Conservation (phyloP, 2,113 vertebrate genomes). For the Brachyhypopomus occidentalis region DNA sequence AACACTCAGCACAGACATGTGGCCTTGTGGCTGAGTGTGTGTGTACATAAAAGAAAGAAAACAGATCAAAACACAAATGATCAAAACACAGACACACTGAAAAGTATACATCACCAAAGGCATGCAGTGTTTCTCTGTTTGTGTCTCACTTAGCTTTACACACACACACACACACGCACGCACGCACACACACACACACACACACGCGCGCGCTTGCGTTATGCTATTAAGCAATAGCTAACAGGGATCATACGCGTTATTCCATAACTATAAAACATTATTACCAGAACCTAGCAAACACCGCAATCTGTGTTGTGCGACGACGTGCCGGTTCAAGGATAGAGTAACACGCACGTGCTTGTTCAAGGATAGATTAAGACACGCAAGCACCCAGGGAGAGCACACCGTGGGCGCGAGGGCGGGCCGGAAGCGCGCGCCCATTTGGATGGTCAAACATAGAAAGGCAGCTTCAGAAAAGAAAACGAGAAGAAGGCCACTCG, state of each 20-base stretch:
- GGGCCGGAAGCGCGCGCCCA: neutral
- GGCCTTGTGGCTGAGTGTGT: neutral
- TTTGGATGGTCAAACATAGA: constrained; percentile 40
- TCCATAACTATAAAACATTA: neutral
- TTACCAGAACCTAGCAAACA: neutral
- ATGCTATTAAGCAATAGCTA: neutral
- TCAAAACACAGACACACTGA: neutral
- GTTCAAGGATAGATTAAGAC: neutral
- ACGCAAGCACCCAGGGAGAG: neutral
- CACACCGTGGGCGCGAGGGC: neutral
- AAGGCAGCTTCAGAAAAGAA: constrained; percentile 51
- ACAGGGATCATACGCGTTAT: neutral
- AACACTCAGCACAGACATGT: neutral
- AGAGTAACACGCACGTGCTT: no score
- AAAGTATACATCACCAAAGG: neutral
- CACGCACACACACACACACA: no score
- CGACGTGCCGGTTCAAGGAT: no score
- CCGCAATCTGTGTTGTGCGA: neutral
- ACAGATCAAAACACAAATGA: constrained; percentile 12
- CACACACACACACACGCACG: neutral
- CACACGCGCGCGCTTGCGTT: no score
- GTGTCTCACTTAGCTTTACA: neutral
- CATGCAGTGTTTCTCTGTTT: neutral
- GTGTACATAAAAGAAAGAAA: neutral
- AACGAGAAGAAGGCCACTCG: constrained; percentile 40